Base-by-base conservation (phyloP, 2,888 invertebrate species). In the Drosophila mettleri region DNA sequence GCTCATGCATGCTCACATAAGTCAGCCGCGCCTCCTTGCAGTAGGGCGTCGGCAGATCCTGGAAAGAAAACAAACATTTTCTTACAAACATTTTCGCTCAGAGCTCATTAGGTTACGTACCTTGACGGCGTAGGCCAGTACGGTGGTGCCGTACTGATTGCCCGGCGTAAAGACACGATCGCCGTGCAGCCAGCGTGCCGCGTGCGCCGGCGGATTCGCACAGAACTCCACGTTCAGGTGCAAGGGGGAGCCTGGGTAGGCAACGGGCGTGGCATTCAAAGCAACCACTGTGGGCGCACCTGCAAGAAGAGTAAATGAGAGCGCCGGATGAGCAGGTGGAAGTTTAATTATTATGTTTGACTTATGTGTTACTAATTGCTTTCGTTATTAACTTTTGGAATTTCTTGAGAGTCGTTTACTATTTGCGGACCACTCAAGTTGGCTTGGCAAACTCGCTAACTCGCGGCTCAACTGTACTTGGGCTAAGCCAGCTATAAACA, bases 151-250 rank as follows among this genome's bases (percentile, higher is more conserved):
- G 67, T 92, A 92, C 77, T 92, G 92, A 86, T 92, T 92, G 49
- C 92, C 92, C 2, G 92, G 92, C 51, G 92, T 92, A 58, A 92
- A 92, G 43, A 92, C 91, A 16, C 92, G 91, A 85, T 92, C 92
- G 3, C 92, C 92, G 57, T 92, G 92, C 52, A 92, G 67, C 92
- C 92, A 92, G 62, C 92, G 90, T 12, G 92, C 92, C 18, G 92
- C 92, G 80, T 92, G 91, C 12, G 92, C 92, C 6, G 94, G 93
- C 3, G 96, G 96, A 92, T 96, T 95, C 78, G 96, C 96, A 92
- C 96, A 96, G 90, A 95, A 95, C 90, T 96, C 95, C 77, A 95
- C 95, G 39, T 94, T 93, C 41, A 96, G 92, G 74, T 95, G 94
- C 69, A 95, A 91, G 0, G 95, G 94, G 69, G 95, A 95, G 33